These are phyloP conservation scores for Prostheceraeus crozeri DNA, from an alignment of 2,888 invertebrate genomes.

Conservation along the genomic window DNA sequence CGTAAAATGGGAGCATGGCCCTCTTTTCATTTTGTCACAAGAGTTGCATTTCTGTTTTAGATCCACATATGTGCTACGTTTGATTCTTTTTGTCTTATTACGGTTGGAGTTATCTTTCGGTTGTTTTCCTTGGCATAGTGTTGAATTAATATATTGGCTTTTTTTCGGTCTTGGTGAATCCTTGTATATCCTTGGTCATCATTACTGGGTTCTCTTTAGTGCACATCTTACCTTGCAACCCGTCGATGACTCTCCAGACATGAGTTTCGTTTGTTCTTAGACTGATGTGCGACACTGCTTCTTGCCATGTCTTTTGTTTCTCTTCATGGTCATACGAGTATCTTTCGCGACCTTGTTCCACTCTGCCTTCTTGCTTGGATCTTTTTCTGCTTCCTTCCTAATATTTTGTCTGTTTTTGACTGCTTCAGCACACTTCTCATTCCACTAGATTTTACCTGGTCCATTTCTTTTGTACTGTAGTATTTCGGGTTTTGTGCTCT, in stretches of 20 bases:
- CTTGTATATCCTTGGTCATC: neutral
- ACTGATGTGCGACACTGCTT: neutral
- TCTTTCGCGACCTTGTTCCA: slow-evolving; percentile 16
- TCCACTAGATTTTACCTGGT: slow-evolving; percentile 13
- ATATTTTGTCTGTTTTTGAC: neutral
- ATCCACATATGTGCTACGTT: neutral
- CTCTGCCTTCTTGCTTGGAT: neutral
- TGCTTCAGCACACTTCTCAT: slow-evolving; percentile 2
- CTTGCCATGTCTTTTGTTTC: slow-evolving; percentile 9
- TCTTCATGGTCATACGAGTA: neutral
- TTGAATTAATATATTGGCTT: slow-evolving; percentile 8
- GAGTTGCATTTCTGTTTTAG: neutral
- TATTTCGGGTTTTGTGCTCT: too few species aligned
- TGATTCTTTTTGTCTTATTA: neutral
- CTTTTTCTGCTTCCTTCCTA: neutral
- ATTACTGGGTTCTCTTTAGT: neutral
- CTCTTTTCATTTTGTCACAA: slow-evolving; percentile 7
- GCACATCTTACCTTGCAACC: neutral
- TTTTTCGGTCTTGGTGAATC: neutral
- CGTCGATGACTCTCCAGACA: neutral
- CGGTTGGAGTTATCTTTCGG: neutral
- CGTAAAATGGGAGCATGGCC: neutral
- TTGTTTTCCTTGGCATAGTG: slow-evolving; percentile 2
- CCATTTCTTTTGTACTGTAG: neutral
- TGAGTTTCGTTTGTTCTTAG: neutral